Conservation (phyloP, 1,140 invertebrate genomes). For the Drosophila bocki region DNA sequence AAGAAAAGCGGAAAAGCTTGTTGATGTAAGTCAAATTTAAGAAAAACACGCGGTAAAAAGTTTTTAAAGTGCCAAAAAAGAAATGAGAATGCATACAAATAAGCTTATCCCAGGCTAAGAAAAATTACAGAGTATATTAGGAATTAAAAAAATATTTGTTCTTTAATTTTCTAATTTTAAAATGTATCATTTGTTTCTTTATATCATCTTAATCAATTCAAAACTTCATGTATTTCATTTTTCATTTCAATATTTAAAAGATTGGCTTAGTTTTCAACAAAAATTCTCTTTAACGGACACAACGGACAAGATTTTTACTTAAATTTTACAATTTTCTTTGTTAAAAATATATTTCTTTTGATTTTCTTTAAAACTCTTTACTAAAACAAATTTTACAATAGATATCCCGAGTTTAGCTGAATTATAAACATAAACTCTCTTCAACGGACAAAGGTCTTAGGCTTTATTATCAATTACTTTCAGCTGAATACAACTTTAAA, state of each 20-base stretch:
- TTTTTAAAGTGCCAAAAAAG: not conserved
- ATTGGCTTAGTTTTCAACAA: not conserved
- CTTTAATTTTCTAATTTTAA: too few species aligned
- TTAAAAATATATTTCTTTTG: too few species aligned
- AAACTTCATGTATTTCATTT: not conserved
- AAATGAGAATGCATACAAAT: too few species aligned
- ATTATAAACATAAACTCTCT: not conserved
- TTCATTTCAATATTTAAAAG: not conserved
- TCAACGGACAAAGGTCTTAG: not conserved
- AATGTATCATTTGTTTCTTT: too few species aligned
- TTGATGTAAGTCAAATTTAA: conserved; percentile 27
- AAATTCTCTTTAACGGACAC: not conserved
- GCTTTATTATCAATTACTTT: conserved; percentile 13
- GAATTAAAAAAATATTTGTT: not conserved
- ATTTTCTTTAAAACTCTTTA: too few species aligned
- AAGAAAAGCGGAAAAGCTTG: conserved; percentile 10
- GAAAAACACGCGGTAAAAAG: conserved; percentile 10
- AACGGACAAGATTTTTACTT: not conserved
- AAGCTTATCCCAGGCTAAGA: not conserved
- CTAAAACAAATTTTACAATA: not conserved
- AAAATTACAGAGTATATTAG: not conserved
- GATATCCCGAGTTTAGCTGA: not conserved
- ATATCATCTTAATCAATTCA: too few species aligned
- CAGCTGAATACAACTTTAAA: conserved; percentile 6
- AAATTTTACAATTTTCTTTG: not conserved